These are phyloP conservation scores for Leptinotarsa defecta DNA, from an alignment of 1,140 invertebrate genomes.

Conservation along the genomic window DNA sequence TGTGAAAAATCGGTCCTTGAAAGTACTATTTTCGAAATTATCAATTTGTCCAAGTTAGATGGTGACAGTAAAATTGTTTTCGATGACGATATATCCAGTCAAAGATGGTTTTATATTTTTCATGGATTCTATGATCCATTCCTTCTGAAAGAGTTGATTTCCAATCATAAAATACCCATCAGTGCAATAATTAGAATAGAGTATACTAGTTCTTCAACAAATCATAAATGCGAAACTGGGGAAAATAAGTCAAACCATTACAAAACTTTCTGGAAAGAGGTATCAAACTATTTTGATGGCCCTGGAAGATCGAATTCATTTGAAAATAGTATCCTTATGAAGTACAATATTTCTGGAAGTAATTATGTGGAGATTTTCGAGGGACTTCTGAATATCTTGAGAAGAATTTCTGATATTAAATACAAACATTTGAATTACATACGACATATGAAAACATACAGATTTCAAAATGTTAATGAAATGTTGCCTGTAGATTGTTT, in stretches of 20 bases:
- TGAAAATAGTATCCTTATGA: constrained; percentile 36
- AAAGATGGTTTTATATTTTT: constrained; percentile 35
- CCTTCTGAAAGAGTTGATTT: constrained; percentile 23
- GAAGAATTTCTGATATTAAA: constrained; percentile 36
- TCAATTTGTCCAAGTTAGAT: constrained; percentile 17
- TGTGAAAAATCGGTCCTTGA: constrained; percentile 2
- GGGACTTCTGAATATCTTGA: constrained; percentile 26
- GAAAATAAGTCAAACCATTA: not conserved
- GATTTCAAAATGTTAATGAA: constrained; percentile 25
- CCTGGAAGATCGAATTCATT: constrained; percentile 6
- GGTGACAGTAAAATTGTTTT: constrained; percentile 24
- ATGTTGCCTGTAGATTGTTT: constrained; percentile 20
- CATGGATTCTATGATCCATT: constrained; percentile 29
- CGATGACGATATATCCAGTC: constrained; percentile 36
- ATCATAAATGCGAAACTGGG: not conserved
- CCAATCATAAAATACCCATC: constrained; percentile 17
- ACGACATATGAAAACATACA: constrained; percentile 31
- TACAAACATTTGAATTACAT: constrained; percentile 36
- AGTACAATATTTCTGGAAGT: constrained; percentile 19
- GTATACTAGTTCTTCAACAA: not conserved
- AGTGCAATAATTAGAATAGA: constrained; percentile 25
- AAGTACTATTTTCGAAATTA: not conserved
- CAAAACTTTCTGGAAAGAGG: constrained; percentile 25
- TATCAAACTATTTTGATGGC: constrained; percentile 25
- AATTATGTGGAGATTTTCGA: constrained; percentile 16